Evolutionary conservation across 35 echinoderm and acorn worm species (phyloP), one percentile per base, ranked within the genome.

Genomic region (Apostichopus californicus): DNA sequence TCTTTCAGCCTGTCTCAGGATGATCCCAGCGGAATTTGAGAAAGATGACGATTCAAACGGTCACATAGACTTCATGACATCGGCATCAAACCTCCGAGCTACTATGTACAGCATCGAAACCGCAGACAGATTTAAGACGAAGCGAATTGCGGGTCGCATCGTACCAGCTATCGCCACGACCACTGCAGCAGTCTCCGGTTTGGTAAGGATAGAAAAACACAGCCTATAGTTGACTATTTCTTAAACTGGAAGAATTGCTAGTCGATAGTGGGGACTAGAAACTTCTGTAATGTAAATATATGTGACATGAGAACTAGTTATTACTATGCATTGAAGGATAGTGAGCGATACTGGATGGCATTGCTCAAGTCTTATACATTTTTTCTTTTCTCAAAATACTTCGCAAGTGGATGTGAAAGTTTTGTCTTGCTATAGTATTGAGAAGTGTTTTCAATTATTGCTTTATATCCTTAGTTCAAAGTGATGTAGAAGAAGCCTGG

Each of bases 81-180:
- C 93, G 9, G 95, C 97, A 0, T 99, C 97, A 1, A 99, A 99
- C 71, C 92, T 99, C 1, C 83, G 95, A 5, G 93, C 95, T 0
- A 93, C 85, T 23, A 99, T 99, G 97, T 99, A 99, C 73, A 91
- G 92, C 54, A 99, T 99, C 60, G 97, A 99, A 83, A 92, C 86
- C 63, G 97, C 93, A 8, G 97, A 99, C 79, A 92, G 97, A 13
- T 94, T 96, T 61, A 99, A 96, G 93, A 96, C 95, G 5, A 99
- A 99, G 81, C 92, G 93, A 15, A 99, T 99, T 5, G 97, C 97
- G 15, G 97, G 97, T 14, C 87, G 93, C 24, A 99, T 99, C 78
- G 95, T 99, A 1, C 97, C 95, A n/a, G 95, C 97, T 24, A 99
- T 99, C 18, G 97, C 97, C 56, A 99, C 97, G 6, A 99, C 97